Evolutionary conservation across 2,113 vertebrate genomes (phyloP), one percentile per base, ranked within the genome.

Genomic region (Mesembrinibis cayennensis): DNA sequence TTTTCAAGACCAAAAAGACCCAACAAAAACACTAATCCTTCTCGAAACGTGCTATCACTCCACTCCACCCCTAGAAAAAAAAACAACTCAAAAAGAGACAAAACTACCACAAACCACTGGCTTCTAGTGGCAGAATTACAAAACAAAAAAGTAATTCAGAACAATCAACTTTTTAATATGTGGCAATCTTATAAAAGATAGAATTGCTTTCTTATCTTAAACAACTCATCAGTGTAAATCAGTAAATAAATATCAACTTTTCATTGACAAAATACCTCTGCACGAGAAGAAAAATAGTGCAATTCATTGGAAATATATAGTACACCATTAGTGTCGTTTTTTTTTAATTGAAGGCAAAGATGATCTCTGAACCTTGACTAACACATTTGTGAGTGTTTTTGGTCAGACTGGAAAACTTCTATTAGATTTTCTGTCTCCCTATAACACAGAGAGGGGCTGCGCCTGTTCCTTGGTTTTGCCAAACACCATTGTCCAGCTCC

Each of bases 271-370:
- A 55, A 1, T 45, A 13, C 15, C 20, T 62, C 12, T 61, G 10
- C 9, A 79, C 82, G 47, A 50, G 36, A 61, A 62, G 16, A 58
- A 89, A 83, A 90, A 16, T 6, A 62, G 10, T 0, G 0, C 7
- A 42, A 23, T 63, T 77, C 1, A 32, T 11, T 53, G 34, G 18
- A 82, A 85, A 49, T 52, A 21, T 7, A 13, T 7, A 71, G 17
- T 21, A 21, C 1, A 13, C 6, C 2, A 5, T 42, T 36, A 53
- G 2, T 13, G 13, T 11, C 25, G 10, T 1, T 0, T 2, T 1
- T 40, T 58, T 66, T 45, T 29, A 44, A n/a, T 2, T 45, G 26
- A 82, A 89, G 22, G 10, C 14, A 81, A 63, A 80, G 44, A 18
- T 29, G 6, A 30, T 49, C 13, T 8, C 22, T 73, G 70, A 90